Conservation (phyloP, 1,140 invertebrate species). For the Papilio polyxenes region DNA sequence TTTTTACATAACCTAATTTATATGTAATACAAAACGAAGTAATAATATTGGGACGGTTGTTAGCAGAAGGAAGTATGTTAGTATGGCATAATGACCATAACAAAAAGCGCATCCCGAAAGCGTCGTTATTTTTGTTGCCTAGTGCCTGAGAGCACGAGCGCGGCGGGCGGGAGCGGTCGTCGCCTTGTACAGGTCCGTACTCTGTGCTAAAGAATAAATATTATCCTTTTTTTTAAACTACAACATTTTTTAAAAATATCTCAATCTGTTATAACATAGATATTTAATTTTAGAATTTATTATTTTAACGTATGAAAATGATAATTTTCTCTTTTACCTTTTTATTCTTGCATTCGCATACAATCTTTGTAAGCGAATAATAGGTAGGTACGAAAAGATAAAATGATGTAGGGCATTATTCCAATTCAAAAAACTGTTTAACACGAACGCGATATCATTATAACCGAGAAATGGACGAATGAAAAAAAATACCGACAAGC, state of each 20-base stretch:
- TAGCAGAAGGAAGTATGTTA: conserved; percentile 43
- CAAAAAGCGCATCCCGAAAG: conserved; percentile 74
- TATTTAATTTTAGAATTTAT: too few species aligned
- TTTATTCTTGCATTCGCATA: too few species aligned
- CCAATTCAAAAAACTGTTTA: not conserved
- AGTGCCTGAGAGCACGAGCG: conserved; percentile 71
- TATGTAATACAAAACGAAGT: conserved; percentile 26
- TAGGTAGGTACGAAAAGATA: too few species aligned
- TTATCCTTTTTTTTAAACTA: not conserved
- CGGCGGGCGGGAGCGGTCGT: conserved; percentile 72
- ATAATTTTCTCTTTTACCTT: too few species aligned
- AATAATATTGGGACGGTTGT: not conserved
- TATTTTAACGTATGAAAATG: too few species aligned
- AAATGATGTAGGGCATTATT: not conserved
- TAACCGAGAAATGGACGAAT: not conserved
- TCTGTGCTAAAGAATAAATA: conserved; percentile 29
- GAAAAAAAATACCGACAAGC: not conserved
- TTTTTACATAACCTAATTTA: not conserved
- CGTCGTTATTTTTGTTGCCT: conserved; percentile 75
- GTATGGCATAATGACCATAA: conserved; percentile 58
- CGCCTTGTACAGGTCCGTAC: conserved; percentile 67
- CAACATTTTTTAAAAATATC: too few species aligned
- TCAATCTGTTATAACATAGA: too few species aligned
- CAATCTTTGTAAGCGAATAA: too few species aligned
- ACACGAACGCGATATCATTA: not conserved